Evolutionary conservation across 2,797 vertebrate genomes (phyloP).

Genomic region (Calcarius lapponicus): DNA sequence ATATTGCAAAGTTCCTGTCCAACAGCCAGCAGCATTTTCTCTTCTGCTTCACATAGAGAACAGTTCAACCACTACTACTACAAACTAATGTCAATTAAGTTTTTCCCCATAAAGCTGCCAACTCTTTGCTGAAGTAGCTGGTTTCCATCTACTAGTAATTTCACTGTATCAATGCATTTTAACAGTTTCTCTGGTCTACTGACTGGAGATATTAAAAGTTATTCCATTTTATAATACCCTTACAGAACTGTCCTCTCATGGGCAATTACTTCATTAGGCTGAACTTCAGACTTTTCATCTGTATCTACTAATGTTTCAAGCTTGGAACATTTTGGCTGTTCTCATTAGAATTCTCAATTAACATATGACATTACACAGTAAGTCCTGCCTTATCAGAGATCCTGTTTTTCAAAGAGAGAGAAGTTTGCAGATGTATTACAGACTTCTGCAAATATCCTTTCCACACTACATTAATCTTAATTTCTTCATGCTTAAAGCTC

Average conservation of each 20-base stretch:
- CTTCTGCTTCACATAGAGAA: background rate
- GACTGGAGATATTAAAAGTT: background rate
- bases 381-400: background rate
- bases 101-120: background rate
- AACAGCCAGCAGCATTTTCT: background rate
- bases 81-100: background rate
- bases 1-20: background rate
- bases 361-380: background rate
- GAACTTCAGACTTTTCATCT: background rate
- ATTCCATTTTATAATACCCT: background rate
- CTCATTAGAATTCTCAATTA: background rate
- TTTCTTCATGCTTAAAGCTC: background rate
- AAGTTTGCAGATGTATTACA: background rate
- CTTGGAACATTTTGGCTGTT: background rate
- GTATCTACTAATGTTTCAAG: background rate
- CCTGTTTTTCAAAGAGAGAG: background rate
- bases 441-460: background rate
- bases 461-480: background rate
- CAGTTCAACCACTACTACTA: background rate
- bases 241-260: background rate
- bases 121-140: background rate
- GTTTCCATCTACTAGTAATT: background rate
- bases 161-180: background rate
- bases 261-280: background rate
- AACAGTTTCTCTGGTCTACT: background rate